Evolutionary conservation across 2,113 vertebrate genomes (phyloP), one percentile per base, ranked within the genome.

Genomic region (Procavia capensis): DNA sequence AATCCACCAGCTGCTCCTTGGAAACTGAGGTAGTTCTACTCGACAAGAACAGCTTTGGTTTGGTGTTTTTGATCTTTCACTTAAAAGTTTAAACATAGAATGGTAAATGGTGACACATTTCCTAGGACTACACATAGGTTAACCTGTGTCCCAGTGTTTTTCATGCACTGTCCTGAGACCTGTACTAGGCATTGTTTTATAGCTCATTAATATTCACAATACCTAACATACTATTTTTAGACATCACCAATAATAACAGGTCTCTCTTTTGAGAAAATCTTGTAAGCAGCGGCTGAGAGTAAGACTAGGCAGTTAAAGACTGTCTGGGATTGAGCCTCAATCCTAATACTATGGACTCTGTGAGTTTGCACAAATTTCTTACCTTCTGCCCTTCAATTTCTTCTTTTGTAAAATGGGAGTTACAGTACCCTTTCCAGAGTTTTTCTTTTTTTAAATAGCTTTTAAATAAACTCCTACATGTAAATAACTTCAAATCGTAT

Each of bases 301-400:
- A 90, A 76, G 59, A 81, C 59, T 39, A 87, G 4, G 76, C 11
- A 80, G 25, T 76, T 41, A n/a, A n/a, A 70, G 13, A 90, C 16
- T 39, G 19, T 29, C 43, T 93, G 57, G 50, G 76, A 74, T 9
- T 64, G 72, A 96, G 79, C 27, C 34, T 86, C 17, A 83, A 36
- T 86, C 27, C 75, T 41, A 93, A 41, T 1, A 90, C 34, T 89
- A 70, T 16, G 74, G 88, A n/a, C n/a, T 90, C 50, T 85, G 39
- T 63, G n/a, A 92, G n/a, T 82, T 81, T 61, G 43, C 36, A 41
- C 90, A 95, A 94, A 34, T 74, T 68, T 86, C 86, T 90, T 85
- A 93, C 72, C 72, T 94, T 95, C 70, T 88, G 36, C 75, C 64
- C 29, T 47, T 95, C 90, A 78, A 82, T 85, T 91, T 95, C 45